These are phyloP conservation scores for Cephus nigrinus DNA, from an alignment of 2,888 invertebrate species.

Conservation along the genomic window DNA sequence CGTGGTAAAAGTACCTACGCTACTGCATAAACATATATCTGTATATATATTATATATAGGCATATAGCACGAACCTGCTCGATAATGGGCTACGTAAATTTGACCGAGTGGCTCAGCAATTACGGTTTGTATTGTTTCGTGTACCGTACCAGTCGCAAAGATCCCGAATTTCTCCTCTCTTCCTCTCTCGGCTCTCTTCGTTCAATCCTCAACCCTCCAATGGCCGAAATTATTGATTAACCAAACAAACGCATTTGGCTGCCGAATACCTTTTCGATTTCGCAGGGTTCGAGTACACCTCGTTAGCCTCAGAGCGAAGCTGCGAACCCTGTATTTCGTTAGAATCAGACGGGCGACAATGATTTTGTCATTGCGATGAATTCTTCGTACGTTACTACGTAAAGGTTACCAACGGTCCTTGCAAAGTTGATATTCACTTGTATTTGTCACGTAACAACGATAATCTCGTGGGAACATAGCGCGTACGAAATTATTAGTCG, in stretches of 20 bases:
- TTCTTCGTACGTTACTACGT: not conserved
- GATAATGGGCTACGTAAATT: constrained; percentile 24
- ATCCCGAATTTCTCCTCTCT: not conserved
- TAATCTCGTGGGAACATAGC: not conserved
- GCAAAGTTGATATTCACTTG: not conserved
- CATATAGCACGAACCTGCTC: not conserved
- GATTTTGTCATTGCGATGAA: not conserved
- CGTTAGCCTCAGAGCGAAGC: not conserved
- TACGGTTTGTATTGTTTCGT: constrained; percentile 33
- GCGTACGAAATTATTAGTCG: not conserved
- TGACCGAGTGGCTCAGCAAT: constrained; percentile 31
- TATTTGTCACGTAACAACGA: not conserved
- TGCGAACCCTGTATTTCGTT: not conserved
- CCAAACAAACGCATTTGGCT: not conserved
- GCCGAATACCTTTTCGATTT: not conserved
- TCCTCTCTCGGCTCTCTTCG: not conserved
- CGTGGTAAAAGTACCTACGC: not conserved
- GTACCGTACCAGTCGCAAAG: not conserved
- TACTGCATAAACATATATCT: not conserved
- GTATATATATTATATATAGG: not conserved
- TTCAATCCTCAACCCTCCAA: constrained; percentile 13
- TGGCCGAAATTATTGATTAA: not conserved
- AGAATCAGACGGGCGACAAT: not conserved
- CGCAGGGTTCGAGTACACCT: not conserved
- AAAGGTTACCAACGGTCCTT: not conserved